These are phyloP conservation scores for Aepyceros melampus DNA, from an alignment of 2,113 vertebrate genomes.

Conservation along the genomic window DNA sequence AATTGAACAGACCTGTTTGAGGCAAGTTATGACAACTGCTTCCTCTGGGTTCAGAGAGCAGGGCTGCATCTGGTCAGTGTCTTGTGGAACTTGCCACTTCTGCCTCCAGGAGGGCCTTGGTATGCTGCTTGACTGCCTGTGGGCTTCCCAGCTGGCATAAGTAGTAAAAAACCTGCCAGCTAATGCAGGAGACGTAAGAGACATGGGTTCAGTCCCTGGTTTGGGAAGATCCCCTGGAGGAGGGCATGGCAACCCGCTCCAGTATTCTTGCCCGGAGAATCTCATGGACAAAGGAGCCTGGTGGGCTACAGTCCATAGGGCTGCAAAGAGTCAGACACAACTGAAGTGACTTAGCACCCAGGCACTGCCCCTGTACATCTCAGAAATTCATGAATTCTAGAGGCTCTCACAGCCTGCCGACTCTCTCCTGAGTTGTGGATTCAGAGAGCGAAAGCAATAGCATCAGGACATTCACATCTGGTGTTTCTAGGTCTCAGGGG, in stretches of 20 bases:
- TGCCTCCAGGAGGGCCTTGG: neutral
- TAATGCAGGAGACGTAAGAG: neutral
- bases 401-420: neutral
- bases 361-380: rapidly evolving
- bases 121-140: neutral
- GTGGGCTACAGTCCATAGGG: neutral
- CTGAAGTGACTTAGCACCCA: neutral
- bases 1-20: neutral
- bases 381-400: neutral
- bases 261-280: neutral
- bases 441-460: neutral
- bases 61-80: neutral
- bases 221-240: neutral
- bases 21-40: neutral
- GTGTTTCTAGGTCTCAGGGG: neutral
- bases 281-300: neutral
- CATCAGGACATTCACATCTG: neutral
- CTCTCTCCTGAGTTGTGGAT: neutral
- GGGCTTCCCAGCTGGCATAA: neutral
- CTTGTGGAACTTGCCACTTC: neutral
- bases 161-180: neutral
- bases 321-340: neutral
- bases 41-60: neutral
- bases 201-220: neutral
- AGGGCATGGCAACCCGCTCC: neutral